Percentiles rank a stretch among this genome's conserved stretches.
Conservation (phyloP, 2,797 vertebrate species). For the Halcyon badia region DNA sequence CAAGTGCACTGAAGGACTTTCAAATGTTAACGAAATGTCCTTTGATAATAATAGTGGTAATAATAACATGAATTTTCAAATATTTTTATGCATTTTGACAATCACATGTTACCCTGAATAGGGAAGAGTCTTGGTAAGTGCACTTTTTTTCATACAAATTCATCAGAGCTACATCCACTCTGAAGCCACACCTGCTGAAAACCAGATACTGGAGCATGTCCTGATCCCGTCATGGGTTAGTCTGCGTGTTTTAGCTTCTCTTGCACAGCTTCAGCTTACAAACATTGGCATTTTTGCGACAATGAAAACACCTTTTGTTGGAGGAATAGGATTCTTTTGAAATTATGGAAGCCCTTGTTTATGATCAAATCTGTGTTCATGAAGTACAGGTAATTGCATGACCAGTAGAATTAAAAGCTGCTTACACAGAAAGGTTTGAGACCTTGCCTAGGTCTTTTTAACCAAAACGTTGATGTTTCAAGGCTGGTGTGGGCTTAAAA, state of each 20-base stretch:
- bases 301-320: neutral
- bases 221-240: neutral
- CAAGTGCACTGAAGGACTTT: constrained; percentile 65
- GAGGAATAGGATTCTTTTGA: constrained; percentile 32
- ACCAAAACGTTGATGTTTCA: neutral
- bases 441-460: neutral
- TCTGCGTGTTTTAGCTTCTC: neutral
- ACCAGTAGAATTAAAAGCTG: neutral
- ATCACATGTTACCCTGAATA: neutral
- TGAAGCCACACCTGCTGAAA: neutral
- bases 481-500: neutral
- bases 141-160: neutral
- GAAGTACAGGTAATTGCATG: fast-evolving
- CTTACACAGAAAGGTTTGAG: fast-evolving
- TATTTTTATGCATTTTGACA: neutral
- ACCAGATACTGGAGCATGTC: no score
- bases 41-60: constrained; percentile 60
- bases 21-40: constrained; percentile 57
- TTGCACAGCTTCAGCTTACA: neutral
- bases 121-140: constrained; percentile 42
- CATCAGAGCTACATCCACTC: neutral
- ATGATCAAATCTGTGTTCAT: neutral
- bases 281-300: fast-evolving
- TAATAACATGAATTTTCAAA: constrained; percentile 41
- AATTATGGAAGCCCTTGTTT: neutral